A percentile compares a stretch with the other conserved stretches of the same genome.
Conservation (phyloP, 2,888 invertebrate species). For the Mechanitis mazaeus region DNA sequence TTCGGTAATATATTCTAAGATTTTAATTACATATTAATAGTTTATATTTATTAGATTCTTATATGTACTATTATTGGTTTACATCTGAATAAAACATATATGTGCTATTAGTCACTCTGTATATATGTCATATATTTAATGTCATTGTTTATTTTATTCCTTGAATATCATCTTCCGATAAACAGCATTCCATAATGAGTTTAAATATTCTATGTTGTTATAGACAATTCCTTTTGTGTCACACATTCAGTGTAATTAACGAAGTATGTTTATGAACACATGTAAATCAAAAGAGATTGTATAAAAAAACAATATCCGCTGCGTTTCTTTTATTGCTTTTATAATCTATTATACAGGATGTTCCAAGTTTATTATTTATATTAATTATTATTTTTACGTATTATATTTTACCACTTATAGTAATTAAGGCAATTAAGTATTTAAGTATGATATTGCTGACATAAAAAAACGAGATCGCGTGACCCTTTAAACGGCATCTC, state of each 20-base stretch:
- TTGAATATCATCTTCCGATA: background rate
- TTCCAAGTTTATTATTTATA: no score
- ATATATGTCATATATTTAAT: background rate
- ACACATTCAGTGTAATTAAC: background rate
- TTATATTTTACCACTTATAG: no score
- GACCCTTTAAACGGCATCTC: no score
- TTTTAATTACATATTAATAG: background rate
- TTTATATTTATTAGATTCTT: background rate
- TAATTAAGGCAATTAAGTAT: no score
- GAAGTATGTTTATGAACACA: background rate
- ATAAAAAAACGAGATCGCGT: no score
- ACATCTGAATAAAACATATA: background rate
- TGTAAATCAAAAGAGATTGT: no score
- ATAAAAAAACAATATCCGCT: no score
- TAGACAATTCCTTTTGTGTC: conserved; percentile 1
- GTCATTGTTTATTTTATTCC: background rate
- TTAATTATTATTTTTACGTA: no score
- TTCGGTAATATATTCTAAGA: conserved; percentile 1
- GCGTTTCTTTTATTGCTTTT: no score
- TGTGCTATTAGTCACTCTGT: background rate
- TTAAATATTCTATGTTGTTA: background rate
- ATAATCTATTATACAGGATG: no score
- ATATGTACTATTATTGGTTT: background rate
- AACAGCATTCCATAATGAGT: background rate
- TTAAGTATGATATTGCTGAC: no score